These are phyloP conservation scores for Toxotes jaculatrix DNA, from an alignment of 2,113 vertebrate species.

Conservation along the genomic window DNA sequence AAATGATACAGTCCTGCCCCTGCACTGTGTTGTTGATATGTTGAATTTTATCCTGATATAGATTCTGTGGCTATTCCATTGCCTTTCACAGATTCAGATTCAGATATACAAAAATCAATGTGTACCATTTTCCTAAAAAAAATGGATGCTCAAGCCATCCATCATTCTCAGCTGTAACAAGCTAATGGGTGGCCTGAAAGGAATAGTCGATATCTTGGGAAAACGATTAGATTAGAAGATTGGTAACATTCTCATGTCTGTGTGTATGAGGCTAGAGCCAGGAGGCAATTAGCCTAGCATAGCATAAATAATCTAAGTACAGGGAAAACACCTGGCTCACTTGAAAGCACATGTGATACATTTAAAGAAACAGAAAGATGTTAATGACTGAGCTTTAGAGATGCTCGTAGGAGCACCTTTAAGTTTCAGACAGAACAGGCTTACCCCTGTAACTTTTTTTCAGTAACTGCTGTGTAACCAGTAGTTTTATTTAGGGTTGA, in stretches of 20 bases:
- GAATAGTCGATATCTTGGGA: not conserved
- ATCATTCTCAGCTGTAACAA: not conserved
- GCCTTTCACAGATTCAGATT: conserved; percentile 20
- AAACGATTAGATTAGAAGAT: not conserved
- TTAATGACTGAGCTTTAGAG: not conserved
- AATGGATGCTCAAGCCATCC: not conserved
- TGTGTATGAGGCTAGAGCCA: not conserved
- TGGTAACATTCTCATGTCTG: no score
- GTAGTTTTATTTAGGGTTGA: not conserved
- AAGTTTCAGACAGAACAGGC: not conserved
- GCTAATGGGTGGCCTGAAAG: not conserved
- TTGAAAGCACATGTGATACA: not conserved
- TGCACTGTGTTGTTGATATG: conserved; percentile 14
- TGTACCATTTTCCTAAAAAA: not conserved
- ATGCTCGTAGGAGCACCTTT: not conserved
- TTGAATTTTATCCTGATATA: conserved; percentile 19
- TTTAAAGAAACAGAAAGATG: not conserved
- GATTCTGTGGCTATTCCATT: conserved; percentile 8
- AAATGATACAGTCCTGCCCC: conserved; percentile 34
- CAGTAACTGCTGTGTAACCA: not conserved
- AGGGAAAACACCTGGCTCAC: not conserved
- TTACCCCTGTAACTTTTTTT: not conserved
- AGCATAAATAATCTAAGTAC: not conserved
- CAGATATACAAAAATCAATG: no score
- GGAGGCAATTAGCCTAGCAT: not conserved